Base-by-base conservation (phyloP, 2,797 vertebrate species). In the Acropternis orthonyx region DNA sequence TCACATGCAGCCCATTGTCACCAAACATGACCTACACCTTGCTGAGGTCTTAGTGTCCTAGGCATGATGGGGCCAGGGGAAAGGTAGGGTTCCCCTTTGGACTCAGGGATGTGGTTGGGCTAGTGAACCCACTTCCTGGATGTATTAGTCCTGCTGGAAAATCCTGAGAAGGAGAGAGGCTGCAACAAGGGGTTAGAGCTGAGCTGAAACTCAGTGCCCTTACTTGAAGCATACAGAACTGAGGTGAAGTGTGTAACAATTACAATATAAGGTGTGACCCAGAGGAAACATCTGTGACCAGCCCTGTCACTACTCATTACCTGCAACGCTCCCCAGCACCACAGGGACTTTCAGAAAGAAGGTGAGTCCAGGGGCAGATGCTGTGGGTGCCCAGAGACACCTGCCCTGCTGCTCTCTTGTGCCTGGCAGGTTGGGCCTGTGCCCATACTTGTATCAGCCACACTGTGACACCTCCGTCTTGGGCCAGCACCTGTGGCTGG, bases 361-460 rank as follows among this genome's bases (percentile, higher is more conserved):
- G 59, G 17, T 39, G 44, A 39, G 32, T 9, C 15, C 0, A 2
- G 5, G 28, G 17, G 3, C 39, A 63, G 74, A 58, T 41, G 59
- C 6, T 2, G 22, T 1, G 1, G 48, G 6, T 37, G 27, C 5
- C 44, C 4, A 14, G 27, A 65, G 68, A 7, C 14, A 3, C 9
- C 49, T 19, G 44, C 24, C 39, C 34, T 24, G 4, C 56, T 6
- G 23, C 34, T 61, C 32, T 3, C 32, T 34, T 2, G 15, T 43
- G 39, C 48, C n/a, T 5, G 4, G 7, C 3, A 4, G 41, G 51
- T 1, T 44, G 72, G 20, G 36, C 18, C 61, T 36, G 52, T 18
- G 68, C 14, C 75, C 7, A 0, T 6, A 7, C 5, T 59, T 2
- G 0, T 7, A 2, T 20, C 2, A 2, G 51, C 37, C 6, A 0